Evolutionary conservation across 35 echinoderm and acorn worm species (phyloP).

Genomic region (Eucidaris tribuloides): DNA sequence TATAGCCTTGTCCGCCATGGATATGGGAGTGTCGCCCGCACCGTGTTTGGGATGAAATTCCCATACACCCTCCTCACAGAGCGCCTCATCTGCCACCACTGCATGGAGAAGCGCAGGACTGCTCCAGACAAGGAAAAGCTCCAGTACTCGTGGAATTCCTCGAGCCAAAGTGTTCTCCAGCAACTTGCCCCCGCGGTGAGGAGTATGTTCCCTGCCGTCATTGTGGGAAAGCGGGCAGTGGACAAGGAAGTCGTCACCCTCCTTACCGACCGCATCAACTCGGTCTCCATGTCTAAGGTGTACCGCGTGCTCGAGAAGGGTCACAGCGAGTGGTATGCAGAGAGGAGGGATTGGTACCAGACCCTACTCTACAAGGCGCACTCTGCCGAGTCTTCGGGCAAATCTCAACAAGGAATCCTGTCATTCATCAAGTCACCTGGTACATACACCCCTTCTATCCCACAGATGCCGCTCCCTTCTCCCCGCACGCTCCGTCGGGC

Average conservation of each 20-base stretch:
- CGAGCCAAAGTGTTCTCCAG: constrained; percentile 19
- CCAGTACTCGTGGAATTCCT: constrained; percentile 47
- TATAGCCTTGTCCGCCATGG: neutral
- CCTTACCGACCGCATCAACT: constrained; percentile 49
- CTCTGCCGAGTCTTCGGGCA: neutral
- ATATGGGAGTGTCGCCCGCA: neutral
- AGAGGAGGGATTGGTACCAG: constrained; percentile 54
- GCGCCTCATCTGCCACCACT: neutral
- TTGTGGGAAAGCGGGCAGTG: constrained; percentile 36
- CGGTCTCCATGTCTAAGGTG: constrained; percentile 54
- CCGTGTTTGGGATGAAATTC: neutral
- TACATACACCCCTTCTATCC: constrained; percentile 25
- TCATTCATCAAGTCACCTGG: constrained; percentile 22
- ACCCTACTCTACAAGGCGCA: constrained; percentile 48
- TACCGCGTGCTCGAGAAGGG: constrained; percentile 37
- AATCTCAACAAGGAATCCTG: constrained; percentile 48
- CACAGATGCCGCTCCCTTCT: constrained; percentile 27
- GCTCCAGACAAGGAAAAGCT: neutral
- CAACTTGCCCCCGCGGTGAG: constrained; percentile 28
- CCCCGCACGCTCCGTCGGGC: constrained; percentile 34
- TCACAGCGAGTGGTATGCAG: constrained; percentile 64
- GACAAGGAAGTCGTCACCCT: constrained; percentile 47
- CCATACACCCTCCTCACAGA: neutral
- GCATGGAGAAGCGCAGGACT: neutral
- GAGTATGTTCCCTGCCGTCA: constrained; percentile 48